Evolutionary conservation across 2,888 invertebrate species (phyloP).

Genomic region (Pegoplata infirma): DNA sequence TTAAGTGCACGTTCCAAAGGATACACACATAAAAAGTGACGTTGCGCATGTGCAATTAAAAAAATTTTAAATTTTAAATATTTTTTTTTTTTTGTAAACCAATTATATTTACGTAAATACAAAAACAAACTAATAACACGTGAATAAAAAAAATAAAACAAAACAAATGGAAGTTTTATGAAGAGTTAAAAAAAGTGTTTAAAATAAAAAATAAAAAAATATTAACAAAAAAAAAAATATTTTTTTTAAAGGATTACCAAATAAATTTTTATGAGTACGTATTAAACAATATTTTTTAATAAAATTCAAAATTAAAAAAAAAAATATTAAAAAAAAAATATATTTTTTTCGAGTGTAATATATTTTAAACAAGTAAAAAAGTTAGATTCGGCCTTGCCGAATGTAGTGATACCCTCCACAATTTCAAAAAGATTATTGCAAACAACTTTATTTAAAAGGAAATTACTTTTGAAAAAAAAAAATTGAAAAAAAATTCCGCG

Average conservation of each 20-base stretch:
- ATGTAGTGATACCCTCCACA: too few species aligned
- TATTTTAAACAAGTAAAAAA: too few species aligned
- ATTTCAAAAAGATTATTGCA: too few species aligned
- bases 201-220: background rate
- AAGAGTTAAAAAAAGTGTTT: background rate
- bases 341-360: too few species aligned
- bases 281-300: constrained; percentile 2
- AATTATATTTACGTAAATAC: background rate
- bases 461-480: too few species aligned
- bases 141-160: background rate
- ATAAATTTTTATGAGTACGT: constrained; percentile 21
- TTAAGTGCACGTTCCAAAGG: constrained; percentile 76
- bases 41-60: constrained; percentile 59
- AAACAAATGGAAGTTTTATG: background rate
- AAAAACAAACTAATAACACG: background rate
- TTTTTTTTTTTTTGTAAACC: background rate
- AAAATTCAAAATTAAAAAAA: too few species aligned
- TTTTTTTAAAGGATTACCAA: background rate
- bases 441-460: too few species aligned
- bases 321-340: too few species aligned
- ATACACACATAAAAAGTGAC: constrained; percentile 67
- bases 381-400: too few species aligned
- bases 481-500: too few species aligned
- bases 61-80: constrained; percentile 7
- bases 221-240: background rate